A percentile compares a stretch with the other conserved stretches of the same genome.
These are phyloP conservation scores for Mylabris sibirica DNA, from an alignment of 2,888 invertebrate species.

Conservation along the genomic window DNA sequence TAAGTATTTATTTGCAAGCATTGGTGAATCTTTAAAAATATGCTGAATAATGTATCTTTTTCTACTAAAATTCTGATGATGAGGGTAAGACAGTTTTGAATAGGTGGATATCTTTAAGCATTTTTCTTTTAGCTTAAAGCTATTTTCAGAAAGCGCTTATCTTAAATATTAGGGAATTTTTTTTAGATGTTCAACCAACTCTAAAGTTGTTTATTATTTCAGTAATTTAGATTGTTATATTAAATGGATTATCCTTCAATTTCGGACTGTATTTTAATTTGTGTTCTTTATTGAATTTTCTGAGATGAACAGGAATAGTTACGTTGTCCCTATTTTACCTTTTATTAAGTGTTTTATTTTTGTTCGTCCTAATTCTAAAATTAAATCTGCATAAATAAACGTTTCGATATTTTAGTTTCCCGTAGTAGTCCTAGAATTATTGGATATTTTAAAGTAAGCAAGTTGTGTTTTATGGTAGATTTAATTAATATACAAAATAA, in stretches of 20 bases:
- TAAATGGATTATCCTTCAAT: not conserved
- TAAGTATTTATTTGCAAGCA: not conserved
- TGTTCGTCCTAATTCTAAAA: not conserved
- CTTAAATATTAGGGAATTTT: too few relatives aligned
- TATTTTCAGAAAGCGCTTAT: not conserved
- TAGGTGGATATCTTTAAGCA: not conserved
- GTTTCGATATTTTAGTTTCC: not conserved
- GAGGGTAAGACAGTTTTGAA: not conserved
- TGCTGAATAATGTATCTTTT: too few relatives aligned
- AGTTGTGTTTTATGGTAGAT: slow-evolving; percentile 19
- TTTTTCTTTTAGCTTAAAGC: not conserved
- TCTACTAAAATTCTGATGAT: not conserved
- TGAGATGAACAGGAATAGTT: not conserved
- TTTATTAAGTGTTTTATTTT: not conserved
- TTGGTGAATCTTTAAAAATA: not conserved
- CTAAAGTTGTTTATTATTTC: not conserved
- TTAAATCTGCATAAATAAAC: not conserved
- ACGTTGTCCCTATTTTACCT: not conserved
- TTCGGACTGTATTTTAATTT: not conserved
- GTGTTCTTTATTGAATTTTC: not conserved
- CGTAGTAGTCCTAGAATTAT: too few relatives aligned
- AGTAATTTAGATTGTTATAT: not conserved
- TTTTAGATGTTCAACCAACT: too few relatives aligned
- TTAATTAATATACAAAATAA: slow-evolving; percentile 29
- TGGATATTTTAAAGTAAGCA: not conserved